Percentiles rank a stretch among this genome's conserved stretches.
Conservation (phyloP, 2,888 invertebrate genomes). For the Ennomos quercinarius region DNA sequence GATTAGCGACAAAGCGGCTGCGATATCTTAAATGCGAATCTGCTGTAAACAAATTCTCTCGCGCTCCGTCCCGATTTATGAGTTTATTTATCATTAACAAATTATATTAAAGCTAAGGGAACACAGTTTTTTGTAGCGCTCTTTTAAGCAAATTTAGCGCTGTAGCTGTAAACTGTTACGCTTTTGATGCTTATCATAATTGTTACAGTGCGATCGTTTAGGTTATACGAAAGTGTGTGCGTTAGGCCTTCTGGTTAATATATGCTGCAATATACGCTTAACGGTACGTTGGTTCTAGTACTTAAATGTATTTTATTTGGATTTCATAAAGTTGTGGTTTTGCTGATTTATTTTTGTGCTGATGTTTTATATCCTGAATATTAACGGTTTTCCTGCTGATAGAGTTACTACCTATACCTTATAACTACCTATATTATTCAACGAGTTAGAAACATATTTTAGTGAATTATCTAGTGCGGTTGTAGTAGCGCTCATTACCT, state of each 20-base stretch:
- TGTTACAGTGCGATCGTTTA: conserved; percentile 51
- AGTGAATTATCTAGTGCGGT: too few relatives aligned
- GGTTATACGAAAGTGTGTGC: conserved; percentile 35
- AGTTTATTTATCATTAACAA: conserved; percentile 86
- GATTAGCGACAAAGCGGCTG: conserved; percentile 83
- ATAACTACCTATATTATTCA: too few relatives aligned
- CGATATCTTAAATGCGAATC: conserved; percentile 85
- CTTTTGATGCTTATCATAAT: conserved; percentile 72
- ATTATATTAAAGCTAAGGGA: conserved; percentile 82
- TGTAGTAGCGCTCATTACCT: too few relatives aligned
- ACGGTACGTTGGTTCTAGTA: conserved; percentile 19
- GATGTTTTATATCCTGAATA: too few relatives aligned
- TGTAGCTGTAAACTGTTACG: conserved; percentile 50
- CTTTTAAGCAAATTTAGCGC: conserved; percentile 61
- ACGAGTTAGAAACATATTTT: too few relatives aligned
- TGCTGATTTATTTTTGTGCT: background rate
- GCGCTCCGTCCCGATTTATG: conserved; percentile 79
- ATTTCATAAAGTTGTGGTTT: background rate
- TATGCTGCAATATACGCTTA: conserved; percentile 23
- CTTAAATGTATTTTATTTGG: background rate
- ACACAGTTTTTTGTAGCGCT: conserved; percentile 73
- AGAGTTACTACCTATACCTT: too few relatives aligned
- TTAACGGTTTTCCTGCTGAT: too few relatives aligned
- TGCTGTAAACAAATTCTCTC: conserved; percentile 84
- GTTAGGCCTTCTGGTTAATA: conserved; percentile 28